Percentiles rank a stretch among this genome's conserved stretches.
Conservation (phyloP, 64 coral and sea anemone species). For the Actinia tenebrosa region DNA sequence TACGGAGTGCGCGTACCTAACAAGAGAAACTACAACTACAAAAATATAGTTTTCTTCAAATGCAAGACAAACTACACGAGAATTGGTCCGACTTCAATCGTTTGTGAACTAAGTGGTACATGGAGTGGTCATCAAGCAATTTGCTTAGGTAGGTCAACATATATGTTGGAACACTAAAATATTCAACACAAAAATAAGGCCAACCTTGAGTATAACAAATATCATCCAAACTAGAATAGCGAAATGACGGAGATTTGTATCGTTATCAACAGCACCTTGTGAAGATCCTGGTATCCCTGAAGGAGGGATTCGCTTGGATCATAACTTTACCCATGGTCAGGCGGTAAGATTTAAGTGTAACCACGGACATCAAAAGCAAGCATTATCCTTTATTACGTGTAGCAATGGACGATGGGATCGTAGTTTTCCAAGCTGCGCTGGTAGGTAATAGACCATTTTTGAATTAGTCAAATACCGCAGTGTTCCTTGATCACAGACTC, state of each 20-base stretch:
- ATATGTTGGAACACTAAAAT: too few species aligned
- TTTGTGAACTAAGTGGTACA: constrained; percentile 11
- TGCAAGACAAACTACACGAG: constrained; percentile 30
- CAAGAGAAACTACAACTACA: constrained; percentile 4
- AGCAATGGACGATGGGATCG: constrained; percentile 10
- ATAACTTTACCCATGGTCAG: not conserved
- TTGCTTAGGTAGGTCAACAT: constrained; percentile 20
- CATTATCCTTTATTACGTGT: not conserved
- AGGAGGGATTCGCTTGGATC: not conserved
- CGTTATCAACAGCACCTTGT: not conserved
- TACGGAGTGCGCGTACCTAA: not conserved
- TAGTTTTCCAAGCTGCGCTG: not conserved
- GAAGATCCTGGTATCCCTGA: constrained; percentile 2
- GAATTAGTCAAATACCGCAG: too few species aligned
- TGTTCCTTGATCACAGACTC: too few species aligned
- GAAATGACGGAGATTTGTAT: too few species aligned
- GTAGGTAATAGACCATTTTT: too few species aligned
- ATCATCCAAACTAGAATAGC: too few species aligned
- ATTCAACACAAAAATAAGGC: too few species aligned
- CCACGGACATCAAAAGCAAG: not conserved
- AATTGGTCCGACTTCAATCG: not conserved
- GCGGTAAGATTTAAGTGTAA: not conserved
- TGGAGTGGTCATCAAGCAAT: constrained; percentile 12
- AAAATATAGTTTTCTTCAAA: not conserved
- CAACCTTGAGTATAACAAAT: too few species aligned